Conservation (phyloP, 1,140 invertebrate species). For the Globodera rostochiensis region DNA sequence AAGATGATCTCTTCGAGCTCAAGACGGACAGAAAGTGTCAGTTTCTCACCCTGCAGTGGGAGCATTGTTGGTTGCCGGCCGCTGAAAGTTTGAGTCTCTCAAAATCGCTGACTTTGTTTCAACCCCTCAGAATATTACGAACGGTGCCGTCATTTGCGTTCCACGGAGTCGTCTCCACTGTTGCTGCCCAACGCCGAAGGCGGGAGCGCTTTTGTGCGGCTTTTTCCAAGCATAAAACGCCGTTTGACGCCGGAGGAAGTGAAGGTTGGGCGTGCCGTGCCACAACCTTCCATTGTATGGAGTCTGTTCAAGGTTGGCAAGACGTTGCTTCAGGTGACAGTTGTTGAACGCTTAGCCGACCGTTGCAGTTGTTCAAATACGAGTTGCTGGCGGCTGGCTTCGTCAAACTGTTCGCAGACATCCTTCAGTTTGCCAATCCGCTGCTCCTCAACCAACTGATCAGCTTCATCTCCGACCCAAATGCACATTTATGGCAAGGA, state of each 20-base stretch:
- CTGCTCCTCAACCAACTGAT: conserved; percentile 50
- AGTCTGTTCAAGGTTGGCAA: conserved; percentile 47
- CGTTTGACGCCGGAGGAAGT: background rate
- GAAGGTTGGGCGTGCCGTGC: background rate
- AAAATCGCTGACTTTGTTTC: no score
- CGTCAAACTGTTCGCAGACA: conserved; percentile 45
- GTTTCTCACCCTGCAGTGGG: conserved; percentile 55
- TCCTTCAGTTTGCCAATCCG: conserved; percentile 57
- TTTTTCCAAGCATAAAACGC: background rate
- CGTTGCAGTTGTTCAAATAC: conserved; percentile 39
- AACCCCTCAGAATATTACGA: background rate
- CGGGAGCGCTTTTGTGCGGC: no score
- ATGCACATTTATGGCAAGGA: conserved; percentile 55
- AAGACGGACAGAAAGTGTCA: conserved; percentile 50
- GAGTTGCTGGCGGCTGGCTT: conserved; percentile 32
- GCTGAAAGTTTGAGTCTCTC: conserved; percentile 42
- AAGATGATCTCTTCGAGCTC: conserved; percentile 51
- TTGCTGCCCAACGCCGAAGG: no score
- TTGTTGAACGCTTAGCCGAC: background rate
- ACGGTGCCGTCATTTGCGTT: background rate
- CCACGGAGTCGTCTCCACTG: no score
- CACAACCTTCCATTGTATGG: conserved; percentile 50
- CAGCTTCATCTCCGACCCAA: conserved; percentile 51
- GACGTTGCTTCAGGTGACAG: conserved; percentile 1
- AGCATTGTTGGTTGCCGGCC: conserved; percentile 49